phyloP scores from a whole-genome alignment of 2,888 invertebrate species.

The Diploptera punctata region DNA sequence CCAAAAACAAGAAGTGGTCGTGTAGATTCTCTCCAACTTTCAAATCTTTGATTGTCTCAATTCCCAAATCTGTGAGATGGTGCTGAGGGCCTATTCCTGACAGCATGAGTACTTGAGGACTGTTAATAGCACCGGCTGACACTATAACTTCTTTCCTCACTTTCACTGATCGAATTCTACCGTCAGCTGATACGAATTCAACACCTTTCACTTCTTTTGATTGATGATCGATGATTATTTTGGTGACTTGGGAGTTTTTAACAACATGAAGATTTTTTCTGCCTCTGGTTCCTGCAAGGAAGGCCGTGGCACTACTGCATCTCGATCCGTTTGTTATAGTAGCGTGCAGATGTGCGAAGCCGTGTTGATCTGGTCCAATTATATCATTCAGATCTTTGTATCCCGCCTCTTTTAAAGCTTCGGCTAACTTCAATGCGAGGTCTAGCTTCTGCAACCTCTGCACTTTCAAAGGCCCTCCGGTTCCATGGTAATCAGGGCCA shows the following conservation, averaged over 20 bases:
- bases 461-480: conserved; percentile 79
- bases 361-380: too few species aligned
- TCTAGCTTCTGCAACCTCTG: conserved; percentile 56
- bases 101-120: too few species aligned
- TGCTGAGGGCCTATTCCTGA: conserved; percentile 39
- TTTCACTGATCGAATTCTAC: too few species aligned
- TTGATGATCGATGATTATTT: conserved; percentile 61
- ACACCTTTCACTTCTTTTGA: conserved; percentile 66
- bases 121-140: too few species aligned
- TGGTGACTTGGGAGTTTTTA: conserved; percentile 65
- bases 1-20: conserved; percentile 51
- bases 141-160: too few species aligned
- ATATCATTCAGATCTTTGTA: too few species aligned
- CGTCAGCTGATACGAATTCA: too few species aligned
- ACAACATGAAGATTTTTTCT: conserved; percentile 69
- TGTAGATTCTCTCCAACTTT: conserved; percentile 52
- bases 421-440: conserved; percentile 52
- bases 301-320: conserved; percentile 71
- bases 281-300: conserved; percentile 64
- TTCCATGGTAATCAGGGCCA: conserved; percentile 70
- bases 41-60: conserved; percentile 51
- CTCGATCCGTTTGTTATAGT: conserved; percentile 70
- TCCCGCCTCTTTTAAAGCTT: conserved; percentile 42
- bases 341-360: conserved; percentile 50
- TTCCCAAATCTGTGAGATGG: conserved; percentile 44